phyloP scores from a whole-genome alignment of 2,888 invertebrate genomes.

The Drosophila differens region DNA sequence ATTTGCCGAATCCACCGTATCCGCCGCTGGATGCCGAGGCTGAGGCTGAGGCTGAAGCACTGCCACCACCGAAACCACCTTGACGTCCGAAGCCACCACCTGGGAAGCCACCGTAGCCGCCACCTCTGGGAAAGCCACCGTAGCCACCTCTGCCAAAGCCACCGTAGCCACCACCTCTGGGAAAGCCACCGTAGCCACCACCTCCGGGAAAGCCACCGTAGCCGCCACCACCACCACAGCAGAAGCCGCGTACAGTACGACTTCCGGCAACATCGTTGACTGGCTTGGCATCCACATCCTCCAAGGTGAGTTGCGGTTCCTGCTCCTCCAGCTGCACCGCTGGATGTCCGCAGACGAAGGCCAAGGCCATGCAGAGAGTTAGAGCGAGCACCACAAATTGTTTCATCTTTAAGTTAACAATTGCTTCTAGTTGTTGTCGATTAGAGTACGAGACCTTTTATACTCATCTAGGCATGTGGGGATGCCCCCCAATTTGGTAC shows the following conservation, averaged over 20 bases:
- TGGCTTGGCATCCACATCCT: slow-evolving; percentile 43
- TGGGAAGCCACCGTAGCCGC: slow-evolving; percentile 22
- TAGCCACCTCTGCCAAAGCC: slow-evolving; percentile 22
- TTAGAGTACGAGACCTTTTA: slow-evolving; percentile 51
- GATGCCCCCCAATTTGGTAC: slow-evolving; percentile 41
- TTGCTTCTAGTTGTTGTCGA: slow-evolving; percentile 42
- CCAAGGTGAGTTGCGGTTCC: slow-evolving; percentile 41
- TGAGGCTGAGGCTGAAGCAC: slow-evolving; percentile 35
- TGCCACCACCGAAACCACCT: slow-evolving; percentile 5
- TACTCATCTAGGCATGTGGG: slow-evolving; percentile 47
- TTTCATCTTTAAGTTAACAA: slow-evolving; percentile 58
- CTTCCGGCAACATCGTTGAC: slow-evolving; percentile 25
- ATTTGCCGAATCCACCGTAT: slow-evolving; percentile 40
- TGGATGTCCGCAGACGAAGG: slow-evolving; percentile 45
- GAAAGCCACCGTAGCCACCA: slow-evolving; percentile 26
- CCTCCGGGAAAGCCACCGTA: slow-evolving; percentile 23
- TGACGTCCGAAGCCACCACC: slow-evolving; percentile 7
- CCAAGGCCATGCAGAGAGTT: slow-evolving; percentile 46
- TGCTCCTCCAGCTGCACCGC: slow-evolving; percentile 35
- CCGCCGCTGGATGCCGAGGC: slow-evolving; percentile 19
- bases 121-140: too few species aligned
- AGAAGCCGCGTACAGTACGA: slow-evolving; percentile 61
- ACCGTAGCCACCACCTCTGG: slow-evolving; percentile 13
- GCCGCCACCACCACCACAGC: slow-evolving; percentile 42
- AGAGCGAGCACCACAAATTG: slow-evolving; percentile 50